Percentiles rank a stretch among this genome's conserved stretches.
phyloP scores from a whole-genome alignment of 2,797 vertebrate species.

The Octomys mimax region DNA sequence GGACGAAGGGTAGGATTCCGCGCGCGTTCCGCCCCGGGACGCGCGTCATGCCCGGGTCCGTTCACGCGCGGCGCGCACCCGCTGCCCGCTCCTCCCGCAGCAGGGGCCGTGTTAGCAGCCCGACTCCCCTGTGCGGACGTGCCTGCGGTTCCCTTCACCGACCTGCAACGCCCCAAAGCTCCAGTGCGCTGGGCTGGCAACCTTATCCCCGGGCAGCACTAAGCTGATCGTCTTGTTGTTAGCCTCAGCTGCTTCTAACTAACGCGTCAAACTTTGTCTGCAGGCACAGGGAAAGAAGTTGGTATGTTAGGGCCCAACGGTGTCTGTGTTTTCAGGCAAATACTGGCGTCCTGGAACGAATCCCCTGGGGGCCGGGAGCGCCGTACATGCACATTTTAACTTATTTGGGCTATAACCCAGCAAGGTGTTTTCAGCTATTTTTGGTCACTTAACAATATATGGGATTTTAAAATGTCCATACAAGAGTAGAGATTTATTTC shows the following conservation, averaged over 20 bases:
- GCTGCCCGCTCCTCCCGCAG: fast-evolving
- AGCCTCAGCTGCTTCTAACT: not conserved
- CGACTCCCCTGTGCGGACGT: fast-evolving
- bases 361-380: fast-evolving
- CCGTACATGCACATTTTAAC: not conserved
- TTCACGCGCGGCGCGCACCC: no score
- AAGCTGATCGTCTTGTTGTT: fast-evolving
- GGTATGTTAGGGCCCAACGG: fast-evolving
- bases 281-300: no score
- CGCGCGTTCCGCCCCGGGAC: fast-evolving
- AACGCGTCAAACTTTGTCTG: not conserved
- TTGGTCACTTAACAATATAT: not conserved
- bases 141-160: not conserved
- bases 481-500: not conserved
- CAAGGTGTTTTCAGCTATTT: not conserved
- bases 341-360: not conserved
- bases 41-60: fast-evolving
- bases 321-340: not conserved
- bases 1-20: no score
- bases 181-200: no score
- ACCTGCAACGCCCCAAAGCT: not conserved
- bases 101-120: no score
- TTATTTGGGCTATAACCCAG: not conserved
- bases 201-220: no score
- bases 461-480: not conserved